Percentiles rank a stretch among this genome's conserved stretches.
phyloP scores from a whole-genome alignment of 1,140 invertebrate genomes.

The Zaprionus capensis region DNA sequence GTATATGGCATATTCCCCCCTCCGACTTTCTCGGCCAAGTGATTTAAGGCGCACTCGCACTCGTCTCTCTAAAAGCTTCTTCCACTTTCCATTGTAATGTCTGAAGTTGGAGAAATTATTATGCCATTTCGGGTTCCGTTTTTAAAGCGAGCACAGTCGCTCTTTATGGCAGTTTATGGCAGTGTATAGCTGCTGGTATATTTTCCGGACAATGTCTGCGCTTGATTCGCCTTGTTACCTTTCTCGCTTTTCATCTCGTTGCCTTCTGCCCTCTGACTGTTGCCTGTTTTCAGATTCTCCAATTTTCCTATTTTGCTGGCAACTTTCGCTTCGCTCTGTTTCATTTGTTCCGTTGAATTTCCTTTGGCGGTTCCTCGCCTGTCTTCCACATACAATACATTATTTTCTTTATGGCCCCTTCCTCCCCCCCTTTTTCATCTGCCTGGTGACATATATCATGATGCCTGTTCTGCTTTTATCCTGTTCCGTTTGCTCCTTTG shows the following conservation, averaged over 20 bases:
- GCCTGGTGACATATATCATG: neutral
- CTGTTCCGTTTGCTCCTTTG: constrained; percentile 5
- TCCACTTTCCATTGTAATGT: neutral
- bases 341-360: constrained; percentile 1
- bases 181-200: neutral
- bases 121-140: constrained; percentile 5
- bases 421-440: neutral
- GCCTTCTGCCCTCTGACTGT: neutral
- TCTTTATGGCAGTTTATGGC: neutral
- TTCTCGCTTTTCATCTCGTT: constrained; percentile 2
- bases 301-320: neutral
- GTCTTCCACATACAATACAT: neutral
- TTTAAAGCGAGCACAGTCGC: neutral
- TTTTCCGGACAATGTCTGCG: neutral
- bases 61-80: constrained; percentile 1
- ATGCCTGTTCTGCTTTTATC: neutral
- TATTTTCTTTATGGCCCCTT: neutral
- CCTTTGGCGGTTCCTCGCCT: neutral
- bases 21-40: neutral
- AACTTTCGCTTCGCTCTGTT: constrained; percentile 1
- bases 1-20: too few species aligned
- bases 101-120: neutral
- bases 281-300: neutral
- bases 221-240: constrained; percentile 10
- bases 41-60: neutral